These are phyloP conservation scores for Rhyacichthys aspro DNA, from an alignment of 2,797 vertebrate species.

Conservation along the genomic window DNA sequence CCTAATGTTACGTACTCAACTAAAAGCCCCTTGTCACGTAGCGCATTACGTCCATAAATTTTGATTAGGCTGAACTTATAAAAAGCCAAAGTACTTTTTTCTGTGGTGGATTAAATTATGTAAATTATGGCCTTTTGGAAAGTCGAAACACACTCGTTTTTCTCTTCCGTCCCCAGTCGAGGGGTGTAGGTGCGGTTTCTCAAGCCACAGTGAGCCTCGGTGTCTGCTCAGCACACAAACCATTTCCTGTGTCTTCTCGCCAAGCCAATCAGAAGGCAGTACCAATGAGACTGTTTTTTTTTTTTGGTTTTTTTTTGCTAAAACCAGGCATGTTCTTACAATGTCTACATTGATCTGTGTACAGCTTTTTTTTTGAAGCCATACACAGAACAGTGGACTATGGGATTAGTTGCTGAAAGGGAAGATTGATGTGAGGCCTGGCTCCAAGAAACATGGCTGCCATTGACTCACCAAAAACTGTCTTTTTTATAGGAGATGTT, in stretches of 20 bases:
- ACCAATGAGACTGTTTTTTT: constrained; percentile 20
- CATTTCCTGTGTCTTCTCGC: constrained; percentile 77
- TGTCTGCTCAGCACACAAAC: constrained; percentile 76
- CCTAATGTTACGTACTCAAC: constrained; percentile 29
- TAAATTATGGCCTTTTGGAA: constrained; percentile 53
- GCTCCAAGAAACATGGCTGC: no score
- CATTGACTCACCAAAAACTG: no score
- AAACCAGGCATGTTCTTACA: constrained; percentile 38
- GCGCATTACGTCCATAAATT: constrained; percentile 17
- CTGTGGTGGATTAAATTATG: constrained; percentile 46
- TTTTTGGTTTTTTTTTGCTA: constrained; percentile 15
- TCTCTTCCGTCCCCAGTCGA: constrained; percentile 59
- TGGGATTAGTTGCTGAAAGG: no score
- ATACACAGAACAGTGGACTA: background rate
- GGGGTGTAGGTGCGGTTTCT: constrained; percentile 74
- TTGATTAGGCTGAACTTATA: constrained; percentile 43
- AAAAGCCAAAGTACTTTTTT: constrained; percentile 40
- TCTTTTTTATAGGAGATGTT: no score
- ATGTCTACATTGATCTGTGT: constrained; percentile 13
- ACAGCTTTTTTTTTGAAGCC: background rate
- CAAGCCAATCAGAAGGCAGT: constrained; percentile 65
- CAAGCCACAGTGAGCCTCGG: constrained; percentile 68
- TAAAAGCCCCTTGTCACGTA: constrained; percentile 34
- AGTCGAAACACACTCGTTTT: constrained; percentile 41
- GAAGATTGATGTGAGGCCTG: no score